These are phyloP conservation scores for Nanorana parkeri DNA, from an alignment of 2,113 vertebrate genomes.

Conservation along the genomic window DNA sequence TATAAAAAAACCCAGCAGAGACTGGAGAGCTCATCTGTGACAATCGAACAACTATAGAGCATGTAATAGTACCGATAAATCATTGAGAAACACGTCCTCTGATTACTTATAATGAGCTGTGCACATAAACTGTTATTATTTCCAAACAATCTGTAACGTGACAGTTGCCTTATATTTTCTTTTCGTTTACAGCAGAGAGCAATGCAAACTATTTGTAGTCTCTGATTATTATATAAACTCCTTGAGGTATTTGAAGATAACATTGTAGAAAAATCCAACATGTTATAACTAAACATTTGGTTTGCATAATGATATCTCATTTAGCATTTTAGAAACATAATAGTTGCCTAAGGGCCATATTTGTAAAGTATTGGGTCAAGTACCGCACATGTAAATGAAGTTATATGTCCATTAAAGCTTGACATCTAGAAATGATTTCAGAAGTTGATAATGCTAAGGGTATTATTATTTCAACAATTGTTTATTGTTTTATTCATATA, in stretches of 20 bases:
- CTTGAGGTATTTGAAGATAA: slow-evolving; percentile 1
- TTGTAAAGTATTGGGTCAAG: background rate
- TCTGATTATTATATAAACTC: background rate
- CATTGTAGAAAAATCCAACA: background rate
- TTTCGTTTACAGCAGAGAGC: background rate
- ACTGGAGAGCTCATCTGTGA: too few species aligned
- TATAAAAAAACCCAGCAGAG: too few species aligned
- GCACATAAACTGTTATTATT: background rate
- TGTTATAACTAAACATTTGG: background rate
- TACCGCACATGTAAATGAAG: slow-evolving; percentile 21
- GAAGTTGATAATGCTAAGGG: background rate
- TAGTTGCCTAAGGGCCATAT: slow-evolving; percentile 5
- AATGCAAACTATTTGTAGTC: slow-evolving; percentile 18
- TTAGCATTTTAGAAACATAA: slow-evolving; percentile 29
- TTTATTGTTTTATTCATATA: background rate
- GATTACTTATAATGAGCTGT: background rate
- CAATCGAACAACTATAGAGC: too few species aligned
- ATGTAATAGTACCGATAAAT: too few species aligned
- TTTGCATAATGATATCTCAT: slow-evolving; percentile 11
- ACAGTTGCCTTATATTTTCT: background rate
- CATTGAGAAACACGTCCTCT: too few species aligned
- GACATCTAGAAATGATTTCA: background rate
- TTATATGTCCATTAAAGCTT: slow-evolving; percentile 7
- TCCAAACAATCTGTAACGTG: background rate
- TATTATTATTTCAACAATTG: background rate